These are phyloP conservation scores for Leptinotarsa defecta DNA, from an alignment of 1,140 invertebrate species.

Conservation along the genomic window DNA sequence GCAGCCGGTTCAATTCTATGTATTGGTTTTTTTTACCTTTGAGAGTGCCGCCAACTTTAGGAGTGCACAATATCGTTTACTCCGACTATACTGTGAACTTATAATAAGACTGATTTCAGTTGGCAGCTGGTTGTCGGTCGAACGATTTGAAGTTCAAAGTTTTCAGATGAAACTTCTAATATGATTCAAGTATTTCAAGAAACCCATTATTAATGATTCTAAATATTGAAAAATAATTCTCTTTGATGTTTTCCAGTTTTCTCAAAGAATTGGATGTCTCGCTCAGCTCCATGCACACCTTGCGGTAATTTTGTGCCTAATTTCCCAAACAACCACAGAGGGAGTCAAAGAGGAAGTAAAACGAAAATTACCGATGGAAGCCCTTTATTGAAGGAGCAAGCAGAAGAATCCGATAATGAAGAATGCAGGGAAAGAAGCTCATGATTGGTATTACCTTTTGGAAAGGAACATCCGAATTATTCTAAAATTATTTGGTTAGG, in stretches of 20 bases:
- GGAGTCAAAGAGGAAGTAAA: slow-evolving; percentile 60
- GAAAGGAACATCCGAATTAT: not conserved
- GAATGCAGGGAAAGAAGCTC: slow-evolving; percentile 41
- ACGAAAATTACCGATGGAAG: slow-evolving; percentile 63
- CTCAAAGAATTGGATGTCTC: slow-evolving; percentile 67
- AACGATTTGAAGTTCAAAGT: too few species aligned
- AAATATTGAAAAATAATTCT: too few species aligned
- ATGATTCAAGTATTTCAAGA: too few species aligned
- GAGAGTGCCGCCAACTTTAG: too few species aligned
- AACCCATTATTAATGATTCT: too few species aligned
- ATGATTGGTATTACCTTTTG: slow-evolving; percentile 31
- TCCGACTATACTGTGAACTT: too few species aligned
- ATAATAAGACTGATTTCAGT: too few species aligned
- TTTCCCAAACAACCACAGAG: slow-evolving; percentile 58
- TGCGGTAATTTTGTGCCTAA: slow-evolving; percentile 63
- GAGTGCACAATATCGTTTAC: too few species aligned
- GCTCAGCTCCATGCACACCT: slow-evolving; percentile 77
- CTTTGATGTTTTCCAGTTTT: slow-evolving; percentile 34
- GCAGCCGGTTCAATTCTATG: too few species aligned
- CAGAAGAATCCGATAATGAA: slow-evolving; percentile 60
- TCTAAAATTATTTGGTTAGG: not conserved
- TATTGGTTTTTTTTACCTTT: too few species aligned
- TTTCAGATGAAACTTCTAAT: too few species aligned
- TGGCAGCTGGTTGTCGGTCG: too few species aligned
- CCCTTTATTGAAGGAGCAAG: slow-evolving; percentile 57